A percentile compares a stretch with the other conserved stretches of the same genome.
These are phyloP conservation scores for Seira musarum DNA, from an alignment of 2,888 invertebrate genomes.

Conservation along the genomic window DNA sequence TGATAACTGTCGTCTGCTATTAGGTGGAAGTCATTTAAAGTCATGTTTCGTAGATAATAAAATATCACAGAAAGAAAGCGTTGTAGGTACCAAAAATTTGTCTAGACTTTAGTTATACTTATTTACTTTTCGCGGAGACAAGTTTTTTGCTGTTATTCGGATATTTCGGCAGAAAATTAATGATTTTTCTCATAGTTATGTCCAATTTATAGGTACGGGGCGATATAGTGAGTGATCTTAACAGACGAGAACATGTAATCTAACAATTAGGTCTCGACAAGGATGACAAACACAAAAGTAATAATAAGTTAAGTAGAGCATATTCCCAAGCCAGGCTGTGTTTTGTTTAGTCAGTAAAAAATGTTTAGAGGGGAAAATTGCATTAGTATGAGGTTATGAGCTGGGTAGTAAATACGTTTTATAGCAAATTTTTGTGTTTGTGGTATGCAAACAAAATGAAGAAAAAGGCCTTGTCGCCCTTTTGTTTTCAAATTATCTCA, in stretches of 20 bases:
- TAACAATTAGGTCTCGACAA: background rate
- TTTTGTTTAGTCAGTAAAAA: background rate
- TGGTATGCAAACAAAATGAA: conserved; percentile 13
- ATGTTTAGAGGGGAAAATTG: background rate
- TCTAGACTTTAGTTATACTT: background rate
- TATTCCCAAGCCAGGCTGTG: background rate
- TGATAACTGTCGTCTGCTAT: background rate
- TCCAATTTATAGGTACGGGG: background rate
- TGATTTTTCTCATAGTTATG: background rate
- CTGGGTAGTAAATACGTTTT: background rate
- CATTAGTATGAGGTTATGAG: conserved; percentile 3
- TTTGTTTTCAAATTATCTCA: conserved; percentile 34
- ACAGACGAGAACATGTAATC: too few relatives aligned
- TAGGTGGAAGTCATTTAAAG: background rate
- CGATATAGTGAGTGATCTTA: too few relatives aligned
- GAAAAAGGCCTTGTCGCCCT: conserved; percentile 15
- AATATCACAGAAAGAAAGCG: background rate
- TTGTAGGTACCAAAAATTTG: conserved; percentile 3
- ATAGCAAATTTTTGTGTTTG: conserved; percentile 3
- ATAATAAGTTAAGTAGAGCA: conserved; percentile 1
- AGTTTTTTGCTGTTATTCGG: background rate
- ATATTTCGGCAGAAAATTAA: background rate
- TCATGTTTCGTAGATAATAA: background rate
- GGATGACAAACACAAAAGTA: background rate
- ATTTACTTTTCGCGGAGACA: background rate